A percentile compares a stretch with the other conserved stretches of the same genome.
phyloP scores from a whole-genome alignment of 2,797 vertebrate genomes.

The Diglossa cyanea region DNA sequence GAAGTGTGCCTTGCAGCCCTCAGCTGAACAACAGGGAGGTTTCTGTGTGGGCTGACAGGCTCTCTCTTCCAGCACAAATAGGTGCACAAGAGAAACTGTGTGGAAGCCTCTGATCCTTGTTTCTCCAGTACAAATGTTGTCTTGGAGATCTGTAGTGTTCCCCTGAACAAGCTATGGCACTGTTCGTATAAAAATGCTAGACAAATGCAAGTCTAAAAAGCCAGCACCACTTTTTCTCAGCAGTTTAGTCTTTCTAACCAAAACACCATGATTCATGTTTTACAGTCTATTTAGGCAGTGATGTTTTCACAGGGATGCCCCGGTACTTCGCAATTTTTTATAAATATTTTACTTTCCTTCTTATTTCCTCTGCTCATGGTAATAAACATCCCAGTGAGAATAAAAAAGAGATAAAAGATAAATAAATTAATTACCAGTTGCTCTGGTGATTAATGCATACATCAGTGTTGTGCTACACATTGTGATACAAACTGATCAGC shows the following conservation, averaged over 20 bases:
- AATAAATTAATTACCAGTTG: conserved; percentile 34
- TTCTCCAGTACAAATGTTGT: background rate
- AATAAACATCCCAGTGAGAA: background rate
- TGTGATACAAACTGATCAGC: background rate
- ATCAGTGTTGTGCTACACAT: background rate
- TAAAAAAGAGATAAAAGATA: background rate
- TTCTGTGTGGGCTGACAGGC: background rate
- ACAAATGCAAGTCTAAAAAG: background rate
- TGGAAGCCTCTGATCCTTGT: background rate
- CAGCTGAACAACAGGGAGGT: background rate
- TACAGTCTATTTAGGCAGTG: background rate
- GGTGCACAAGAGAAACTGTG: background rate
- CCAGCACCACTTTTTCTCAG: background rate
- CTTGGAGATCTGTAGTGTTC: background rate
- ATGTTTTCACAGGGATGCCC: background rate
- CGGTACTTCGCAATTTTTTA: background rate
- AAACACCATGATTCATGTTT: background rate
- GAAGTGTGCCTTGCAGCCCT: background rate
- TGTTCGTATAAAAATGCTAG: background rate
- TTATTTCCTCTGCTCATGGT: conserved; percentile 4
- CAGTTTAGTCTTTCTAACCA: background rate
- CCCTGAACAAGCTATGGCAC: background rate
- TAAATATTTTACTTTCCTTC: conserved; percentile 42
- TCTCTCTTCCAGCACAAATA: background rate
- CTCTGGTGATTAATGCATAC: conserved; percentile 23